Conservation (phyloP, 2,888 invertebrate genomes). For the Watsonalla cultraria region DNA sequence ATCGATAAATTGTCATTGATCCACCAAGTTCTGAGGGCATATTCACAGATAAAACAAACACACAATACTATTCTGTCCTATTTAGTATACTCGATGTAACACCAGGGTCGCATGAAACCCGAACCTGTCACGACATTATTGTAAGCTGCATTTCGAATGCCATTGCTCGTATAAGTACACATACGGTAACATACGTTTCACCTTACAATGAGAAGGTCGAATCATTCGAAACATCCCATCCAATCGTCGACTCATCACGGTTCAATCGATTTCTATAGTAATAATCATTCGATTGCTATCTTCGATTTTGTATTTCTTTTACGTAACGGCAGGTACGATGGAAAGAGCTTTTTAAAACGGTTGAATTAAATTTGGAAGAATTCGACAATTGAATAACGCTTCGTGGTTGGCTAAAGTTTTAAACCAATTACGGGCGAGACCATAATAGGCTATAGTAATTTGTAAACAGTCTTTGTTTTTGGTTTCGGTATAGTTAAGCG, state of each 20-base stretch:
- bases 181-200: not conserved
- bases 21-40: too few species aligned
- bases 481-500: not conserved
- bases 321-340: not conserved
- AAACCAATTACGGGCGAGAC: not conserved
- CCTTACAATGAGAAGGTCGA: not conserved
- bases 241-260: not conserved
- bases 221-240: not conserved
- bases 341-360: not conserved
- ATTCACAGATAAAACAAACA: too few species aligned
- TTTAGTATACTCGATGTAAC: too few species aligned
- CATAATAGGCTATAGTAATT: not conserved
- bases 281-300: not conserved
- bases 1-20: too few species aligned
- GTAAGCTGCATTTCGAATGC: not conserved
- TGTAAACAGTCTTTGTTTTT: not conserved
- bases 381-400: not conserved
- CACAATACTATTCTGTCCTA: too few species aligned
- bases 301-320: conserved; percentile 1
- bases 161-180: not conserved
- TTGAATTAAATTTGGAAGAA: not conserved
- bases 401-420: not conserved
- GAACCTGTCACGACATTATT: not conserved
- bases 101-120: not conserved
- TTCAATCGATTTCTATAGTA: not conserved